Evolutionary conservation across 2,888 invertebrate genomes (phyloP).

Genomic region (Drosophila gaucha): DNA sequence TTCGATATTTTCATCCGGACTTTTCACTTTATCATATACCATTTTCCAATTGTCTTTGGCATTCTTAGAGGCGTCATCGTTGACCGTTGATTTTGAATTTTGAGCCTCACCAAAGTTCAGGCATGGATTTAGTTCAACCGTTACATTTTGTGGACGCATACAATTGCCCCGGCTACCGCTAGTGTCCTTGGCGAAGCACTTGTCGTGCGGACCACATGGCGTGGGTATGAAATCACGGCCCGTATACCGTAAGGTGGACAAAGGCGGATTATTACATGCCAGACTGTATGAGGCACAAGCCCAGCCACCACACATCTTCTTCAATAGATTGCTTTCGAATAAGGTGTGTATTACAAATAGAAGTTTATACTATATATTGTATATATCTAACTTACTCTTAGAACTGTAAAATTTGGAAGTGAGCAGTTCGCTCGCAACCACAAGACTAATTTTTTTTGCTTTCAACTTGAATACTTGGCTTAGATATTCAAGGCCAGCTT

Average conservation of each 20-base stretch:
- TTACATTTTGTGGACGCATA: constrained; percentile 30
- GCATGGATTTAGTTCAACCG: constrained; percentile 24
- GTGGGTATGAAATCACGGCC: constrained; percentile 67
- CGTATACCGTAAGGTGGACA: constrained; percentile 64
- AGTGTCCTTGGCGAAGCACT: constrained; percentile 50
- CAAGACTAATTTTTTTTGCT: neutral
- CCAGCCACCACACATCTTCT: constrained; percentile 69
- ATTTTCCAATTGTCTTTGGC: constrained; percentile 24
- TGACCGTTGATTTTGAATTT: neutral
- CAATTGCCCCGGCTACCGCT: constrained; percentile 53
- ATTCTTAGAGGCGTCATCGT: accelerated
- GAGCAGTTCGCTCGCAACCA: constrained; percentile 12
- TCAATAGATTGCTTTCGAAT: neutral
- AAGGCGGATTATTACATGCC: constrained; percentile 56
- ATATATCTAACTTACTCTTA: constrained; percentile 3
- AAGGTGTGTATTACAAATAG: too few species aligned
- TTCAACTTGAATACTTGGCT: neutral
- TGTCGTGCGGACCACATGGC: constrained; percentile 58
- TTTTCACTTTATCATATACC: constrained; percentile 14
- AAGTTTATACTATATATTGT: neutral
- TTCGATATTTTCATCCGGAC: neutral
- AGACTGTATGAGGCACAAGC: constrained; percentile 64
- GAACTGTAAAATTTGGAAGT: constrained; percentile 7
- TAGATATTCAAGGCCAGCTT: constrained; percentile 25
- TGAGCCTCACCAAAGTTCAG: neutral